phyloP scores from a whole-genome alignment of 1,140 invertebrate species.

The Mactra quadrangularis region DNA sequence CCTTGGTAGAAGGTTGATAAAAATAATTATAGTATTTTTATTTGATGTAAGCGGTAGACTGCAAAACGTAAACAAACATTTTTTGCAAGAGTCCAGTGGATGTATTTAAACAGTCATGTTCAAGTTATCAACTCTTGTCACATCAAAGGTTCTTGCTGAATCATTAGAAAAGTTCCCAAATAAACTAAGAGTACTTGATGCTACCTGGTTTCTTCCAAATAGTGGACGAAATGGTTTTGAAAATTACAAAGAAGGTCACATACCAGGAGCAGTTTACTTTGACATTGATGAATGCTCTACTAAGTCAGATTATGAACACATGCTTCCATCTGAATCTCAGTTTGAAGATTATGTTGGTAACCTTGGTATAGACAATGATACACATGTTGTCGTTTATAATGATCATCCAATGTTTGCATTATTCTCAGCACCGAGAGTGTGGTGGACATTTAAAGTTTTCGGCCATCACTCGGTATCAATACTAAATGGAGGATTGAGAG shows the following conservation, averaged over 20 bases:
- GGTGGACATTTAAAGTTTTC: slow-evolving; percentile 81
- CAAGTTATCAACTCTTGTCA: slow-evolving; percentile 19
- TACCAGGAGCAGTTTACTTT: slow-evolving; percentile 80
- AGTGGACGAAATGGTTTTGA: slow-evolving; percentile 66
- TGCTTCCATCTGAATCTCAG: slow-evolving; percentile 73
- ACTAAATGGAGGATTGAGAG: slow-evolving; percentile 78
- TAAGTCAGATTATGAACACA: slow-evolving; percentile 69
- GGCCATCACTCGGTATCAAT: slow-evolving; percentile 79
- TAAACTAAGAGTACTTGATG: slow-evolving; percentile 75
- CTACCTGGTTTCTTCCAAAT: slow-evolving; percentile 77
- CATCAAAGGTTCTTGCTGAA: slow-evolving; percentile 19
- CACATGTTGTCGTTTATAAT: slow-evolving; percentile 82
- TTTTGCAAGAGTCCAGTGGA: neutral
- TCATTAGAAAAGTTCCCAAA: slow-evolving; percentile 19
- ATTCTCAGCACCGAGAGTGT: slow-evolving; percentile 80
- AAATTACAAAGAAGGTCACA: slow-evolving; percentile 77
- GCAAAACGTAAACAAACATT: no score
- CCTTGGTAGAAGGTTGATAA: no score
- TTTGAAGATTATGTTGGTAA: slow-evolving; percentile 80
- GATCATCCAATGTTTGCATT: slow-evolving; percentile 74
- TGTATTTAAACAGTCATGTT: slow-evolving; percentile 11
- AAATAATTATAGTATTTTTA: no score
- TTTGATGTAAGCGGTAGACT: no score
- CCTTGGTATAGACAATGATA: slow-evolving; percentile 79
- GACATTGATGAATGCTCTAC: slow-evolving; percentile 78